Evolutionary conservation across 2,797 vertebrate species (phyloP).

Genomic region (Manis crassicaudata): DNA sequence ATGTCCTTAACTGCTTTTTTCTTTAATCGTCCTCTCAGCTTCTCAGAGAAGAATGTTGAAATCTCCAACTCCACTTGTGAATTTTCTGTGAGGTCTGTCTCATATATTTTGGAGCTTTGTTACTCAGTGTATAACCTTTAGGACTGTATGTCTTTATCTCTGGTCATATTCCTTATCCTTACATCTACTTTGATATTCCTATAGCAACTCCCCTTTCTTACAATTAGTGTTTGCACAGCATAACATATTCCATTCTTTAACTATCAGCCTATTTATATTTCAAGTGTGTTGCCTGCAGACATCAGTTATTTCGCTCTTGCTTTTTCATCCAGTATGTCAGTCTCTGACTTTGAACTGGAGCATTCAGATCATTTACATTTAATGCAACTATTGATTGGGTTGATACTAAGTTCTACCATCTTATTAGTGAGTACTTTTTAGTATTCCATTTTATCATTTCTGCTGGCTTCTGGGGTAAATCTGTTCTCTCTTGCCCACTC

Average conservation of each 20-base stretch:
- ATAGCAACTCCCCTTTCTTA: not conserved
- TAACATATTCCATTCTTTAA: not conserved
- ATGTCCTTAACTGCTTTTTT: not conserved
- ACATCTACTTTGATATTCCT: not conserved
- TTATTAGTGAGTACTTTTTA: not conserved
- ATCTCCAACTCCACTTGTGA: not conserved
- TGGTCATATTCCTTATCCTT: not conserved
- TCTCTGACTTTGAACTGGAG: not conserved
- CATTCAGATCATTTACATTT: no score
- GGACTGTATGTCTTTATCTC: not conserved
- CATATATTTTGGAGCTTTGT: not conserved
- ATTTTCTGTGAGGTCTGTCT: not conserved
- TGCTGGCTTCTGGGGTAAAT: not conserved
- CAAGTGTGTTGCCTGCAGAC: not conserved
- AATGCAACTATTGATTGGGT: not conserved
- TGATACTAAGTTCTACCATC: not conserved
- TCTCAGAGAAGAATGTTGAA: not conserved
- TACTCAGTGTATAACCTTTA: not conserved
- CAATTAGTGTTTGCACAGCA: not conserved
- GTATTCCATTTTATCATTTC: not conserved
- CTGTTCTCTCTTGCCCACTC: no score
- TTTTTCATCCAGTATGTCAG: no score
- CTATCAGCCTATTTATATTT: not conserved
- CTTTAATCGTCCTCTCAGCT: not conserved
- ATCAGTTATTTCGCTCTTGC: not conserved